Percentiles rank a stretch among this genome's conserved stretches.
Evolutionary conservation across 2,888 invertebrate species (phyloP).

Genomic region (Idaea dimidiata): DNA sequence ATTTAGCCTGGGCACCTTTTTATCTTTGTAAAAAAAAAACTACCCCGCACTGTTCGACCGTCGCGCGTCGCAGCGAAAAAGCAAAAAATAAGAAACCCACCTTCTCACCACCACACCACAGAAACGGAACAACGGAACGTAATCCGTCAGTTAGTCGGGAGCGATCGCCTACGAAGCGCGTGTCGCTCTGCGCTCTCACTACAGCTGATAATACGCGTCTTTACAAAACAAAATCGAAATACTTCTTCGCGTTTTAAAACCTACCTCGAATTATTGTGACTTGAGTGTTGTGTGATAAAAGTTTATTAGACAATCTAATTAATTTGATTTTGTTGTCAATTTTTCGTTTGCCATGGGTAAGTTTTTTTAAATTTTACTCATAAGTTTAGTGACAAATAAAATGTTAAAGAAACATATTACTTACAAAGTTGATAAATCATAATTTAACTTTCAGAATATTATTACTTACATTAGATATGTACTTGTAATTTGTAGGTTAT

Average conservation of each 20-base stretch:
- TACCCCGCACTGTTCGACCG: constrained; percentile 30
- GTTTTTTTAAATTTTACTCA: constrained; percentile 26
- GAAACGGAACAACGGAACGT: constrained; percentile 36
- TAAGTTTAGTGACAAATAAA: not conserved
- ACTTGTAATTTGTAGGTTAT: not conserved
- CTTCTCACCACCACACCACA: constrained; percentile 35
- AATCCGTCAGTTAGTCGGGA: constrained; percentile 59
- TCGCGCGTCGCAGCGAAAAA: constrained; percentile 29
- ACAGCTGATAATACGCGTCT: constrained; percentile 66
- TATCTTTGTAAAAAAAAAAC: constrained; percentile 38
- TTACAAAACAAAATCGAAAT: constrained; percentile 34
- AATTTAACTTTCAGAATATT: not conserved
- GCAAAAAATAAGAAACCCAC: constrained; percentile 31
- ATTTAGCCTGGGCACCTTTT: constrained; percentile 19
- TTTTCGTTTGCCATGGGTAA: constrained; percentile 54
- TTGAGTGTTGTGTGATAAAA: constrained; percentile 41
- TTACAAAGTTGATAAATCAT: no score
- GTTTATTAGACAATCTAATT: constrained; percentile 6
- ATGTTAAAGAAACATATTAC: not conserved
- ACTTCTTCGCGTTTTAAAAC: constrained; percentile 21
- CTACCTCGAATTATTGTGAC: constrained; percentile 46
- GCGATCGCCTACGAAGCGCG: constrained; percentile 45
- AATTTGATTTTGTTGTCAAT: constrained; percentile 25
- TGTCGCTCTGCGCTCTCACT: constrained; percentile 37
- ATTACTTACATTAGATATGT: no score